Base-by-base conservation (phyloP, 2,797 vertebrate species). In the Sphaeramia orbicularis region DNA sequence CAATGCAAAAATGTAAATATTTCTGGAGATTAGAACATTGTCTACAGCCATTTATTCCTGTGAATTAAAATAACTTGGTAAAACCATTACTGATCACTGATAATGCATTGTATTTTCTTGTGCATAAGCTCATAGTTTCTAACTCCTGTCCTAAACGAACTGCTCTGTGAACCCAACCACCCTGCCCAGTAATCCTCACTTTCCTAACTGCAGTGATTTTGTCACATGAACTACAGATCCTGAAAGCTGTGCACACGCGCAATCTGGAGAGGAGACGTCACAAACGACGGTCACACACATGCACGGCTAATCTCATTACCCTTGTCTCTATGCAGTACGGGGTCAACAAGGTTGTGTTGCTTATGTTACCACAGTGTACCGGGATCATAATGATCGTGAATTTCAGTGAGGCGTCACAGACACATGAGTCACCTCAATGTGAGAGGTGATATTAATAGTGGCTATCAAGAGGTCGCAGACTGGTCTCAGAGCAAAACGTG, bases 241-340 rank as follows among this genome's bases (percentile, higher is more conserved):
- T 81, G 54, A 71, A 70, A 75, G 74, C 86, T 14, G 53, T 47
- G 68, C 81, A 63, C 43, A 58, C 81, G 68, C 80, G 68, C 80
- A 80, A 73, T 75, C 72, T 84, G 70, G 68, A 78, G 86, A 79
- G 80, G 84, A 85, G 84, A 82, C 86, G 78, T 90, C 89, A 92
- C 85, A 71, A 84, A 82, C 73, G 69, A 61, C 83, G 53, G 79
- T 84, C 87, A 90, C 84, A 83, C 88, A 84, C 84, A 69, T 67
- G 79, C 76, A 63, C 52, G 3, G 76, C 65, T 93, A 91, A 93
- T 92, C 89, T 88, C 78, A 91, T 93, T 91, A 93, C 78, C 80
- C 85, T 75, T 91, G 86, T 93, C 86, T 92, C 83, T 36, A 62
- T 76, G 86, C 79, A 66, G 85, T 11, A 57, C n/a, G 76, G 78